A percentile compares a stretch with the other conserved stretches of the same genome.
phyloP scores from a whole-genome alignment of 2,113 vertebrate species.

The Capreolus pygargus region DNA sequence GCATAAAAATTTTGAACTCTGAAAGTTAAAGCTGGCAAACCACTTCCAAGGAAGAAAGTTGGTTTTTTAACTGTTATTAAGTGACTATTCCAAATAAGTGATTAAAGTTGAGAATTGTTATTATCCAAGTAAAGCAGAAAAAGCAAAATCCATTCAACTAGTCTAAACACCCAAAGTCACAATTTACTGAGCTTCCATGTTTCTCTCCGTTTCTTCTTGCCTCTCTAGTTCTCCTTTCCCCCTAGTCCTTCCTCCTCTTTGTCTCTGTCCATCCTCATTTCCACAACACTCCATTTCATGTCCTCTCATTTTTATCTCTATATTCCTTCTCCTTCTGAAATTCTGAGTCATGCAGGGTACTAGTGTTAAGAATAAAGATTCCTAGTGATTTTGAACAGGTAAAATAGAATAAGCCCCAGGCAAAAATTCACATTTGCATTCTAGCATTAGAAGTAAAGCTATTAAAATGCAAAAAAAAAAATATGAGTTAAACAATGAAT shows the following conservation, averaged over 20 bases:
- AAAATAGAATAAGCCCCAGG: constrained; percentile 39
- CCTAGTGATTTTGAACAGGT: constrained; percentile 35
- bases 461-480: constrained; percentile 57
- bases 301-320: neutral
- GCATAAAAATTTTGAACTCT: neutral
- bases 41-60: neutral
- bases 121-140: neutral
- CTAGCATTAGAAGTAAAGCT: constrained; percentile 14
- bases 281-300: neutral
- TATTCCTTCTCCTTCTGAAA: neutral
- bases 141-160: neutral
- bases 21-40: neutral
- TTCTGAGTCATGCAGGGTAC: neutral
- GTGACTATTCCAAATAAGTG: neutral
- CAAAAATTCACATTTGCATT: constrained; percentile 62
- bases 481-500: constrained; percentile 34
- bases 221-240: neutral
- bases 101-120: neutral
- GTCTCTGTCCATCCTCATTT: neutral
- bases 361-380: neutral
- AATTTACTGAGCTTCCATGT: neutral
- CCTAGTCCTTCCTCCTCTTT: neutral
- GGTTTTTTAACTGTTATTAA: neutral
- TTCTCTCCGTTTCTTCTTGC: neutral
- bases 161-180: neutral